A percentile compares a stretch with the other conserved stretches of the same genome.
Conservation (phyloP, 1,140 invertebrate species). For the Zaprionus lachaisei region DNA sequence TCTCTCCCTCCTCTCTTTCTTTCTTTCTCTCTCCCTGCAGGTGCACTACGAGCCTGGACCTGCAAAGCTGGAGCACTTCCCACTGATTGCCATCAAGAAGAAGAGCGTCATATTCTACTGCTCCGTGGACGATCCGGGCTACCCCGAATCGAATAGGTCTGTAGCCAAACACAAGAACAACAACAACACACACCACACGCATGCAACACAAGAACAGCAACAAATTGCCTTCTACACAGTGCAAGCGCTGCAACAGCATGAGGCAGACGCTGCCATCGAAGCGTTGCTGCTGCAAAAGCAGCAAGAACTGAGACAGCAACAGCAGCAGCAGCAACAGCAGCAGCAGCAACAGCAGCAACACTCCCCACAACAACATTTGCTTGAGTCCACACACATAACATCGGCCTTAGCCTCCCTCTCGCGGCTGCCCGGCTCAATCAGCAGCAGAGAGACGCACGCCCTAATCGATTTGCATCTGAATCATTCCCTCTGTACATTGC, state of each 20-base stretch:
- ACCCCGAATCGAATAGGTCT: slow-evolving; percentile 88
- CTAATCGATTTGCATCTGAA: slow-evolving; percentile 79
- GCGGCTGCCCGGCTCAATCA: slow-evolving; percentile 24
- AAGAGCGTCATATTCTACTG: slow-evolving; percentile 91
- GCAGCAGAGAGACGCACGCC: slow-evolving; percentile 80
- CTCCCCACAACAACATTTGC: slow-evolving; percentile 13
- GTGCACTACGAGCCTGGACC: slow-evolving; percentile 89
- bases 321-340: slow-evolving; percentile 54
- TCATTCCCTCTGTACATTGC: slow-evolving; percentile 80
- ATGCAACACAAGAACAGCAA: slow-evolving; percentile 32
- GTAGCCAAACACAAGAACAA: slow-evolving; percentile 51
- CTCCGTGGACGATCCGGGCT: slow-evolving; percentile 91
- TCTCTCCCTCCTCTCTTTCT: not conserved
- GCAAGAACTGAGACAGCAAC: slow-evolving; percentile 42
- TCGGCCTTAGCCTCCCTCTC: slow-evolving; percentile 40
- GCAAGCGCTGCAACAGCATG: slow-evolving; percentile 68
- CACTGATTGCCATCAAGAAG: slow-evolving; percentile 91
- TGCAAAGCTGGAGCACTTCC: slow-evolving; percentile 89
- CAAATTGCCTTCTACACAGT: slow-evolving; percentile 73
- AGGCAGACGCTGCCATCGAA: slow-evolving; percentile 76
- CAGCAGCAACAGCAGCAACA: slow-evolving; percentile 6
- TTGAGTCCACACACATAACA: slow-evolving; percentile 40
- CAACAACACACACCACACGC: slow-evolving; percentile 31
- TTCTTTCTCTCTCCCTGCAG: slow-evolving; percentile 29
- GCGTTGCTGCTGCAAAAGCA: slow-evolving; percentile 71